Evolutionary conservation across 2,113 vertebrate species (phyloP).

Genomic region (Numida meleagris): DNA sequence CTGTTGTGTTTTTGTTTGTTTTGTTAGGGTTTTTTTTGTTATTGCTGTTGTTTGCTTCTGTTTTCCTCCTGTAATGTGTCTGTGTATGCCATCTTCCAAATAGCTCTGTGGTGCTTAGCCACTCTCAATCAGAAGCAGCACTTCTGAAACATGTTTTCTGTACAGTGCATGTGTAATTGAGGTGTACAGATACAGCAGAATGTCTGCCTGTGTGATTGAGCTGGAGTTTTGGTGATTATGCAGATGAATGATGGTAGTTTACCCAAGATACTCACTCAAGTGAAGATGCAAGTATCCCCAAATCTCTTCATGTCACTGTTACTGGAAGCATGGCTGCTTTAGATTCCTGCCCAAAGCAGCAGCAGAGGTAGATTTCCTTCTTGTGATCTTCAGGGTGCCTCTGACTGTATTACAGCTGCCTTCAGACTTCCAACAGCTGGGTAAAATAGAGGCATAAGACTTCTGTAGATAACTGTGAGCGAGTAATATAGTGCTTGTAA

Average conservation of each 20-base stretch:
- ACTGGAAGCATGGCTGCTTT: not conserved
- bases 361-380: not conserved
- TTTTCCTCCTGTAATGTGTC: not conserved
- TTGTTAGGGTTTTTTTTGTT: not conserved
- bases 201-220: not conserved
- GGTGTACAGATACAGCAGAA: not conserved
- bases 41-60: not conserved
- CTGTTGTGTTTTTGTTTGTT: not conserved
- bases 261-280: not conserved
- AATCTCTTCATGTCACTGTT: rapidly evolving
- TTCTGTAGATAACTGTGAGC: not conserved
- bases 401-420: not conserved
- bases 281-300: not conserved
- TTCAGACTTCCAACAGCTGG: not conserved
- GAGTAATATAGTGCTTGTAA: not conserved
- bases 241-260: not conserved
- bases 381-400: not conserved
- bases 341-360: not conserved
- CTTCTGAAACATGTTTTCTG: not conserved
- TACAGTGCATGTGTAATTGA: not conserved
- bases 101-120: not conserved
- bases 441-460: not conserved
- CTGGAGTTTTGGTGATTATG: not conserved
- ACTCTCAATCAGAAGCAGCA: not conserved
- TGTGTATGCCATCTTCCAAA: rapidly evolving